Percentiles rank a stretch among this genome's conserved stretches.
These are phyloP conservation scores for Peromyscus nudipes DNA, from an alignment of 2,797 vertebrate genomes.

Conservation along the genomic window DNA sequence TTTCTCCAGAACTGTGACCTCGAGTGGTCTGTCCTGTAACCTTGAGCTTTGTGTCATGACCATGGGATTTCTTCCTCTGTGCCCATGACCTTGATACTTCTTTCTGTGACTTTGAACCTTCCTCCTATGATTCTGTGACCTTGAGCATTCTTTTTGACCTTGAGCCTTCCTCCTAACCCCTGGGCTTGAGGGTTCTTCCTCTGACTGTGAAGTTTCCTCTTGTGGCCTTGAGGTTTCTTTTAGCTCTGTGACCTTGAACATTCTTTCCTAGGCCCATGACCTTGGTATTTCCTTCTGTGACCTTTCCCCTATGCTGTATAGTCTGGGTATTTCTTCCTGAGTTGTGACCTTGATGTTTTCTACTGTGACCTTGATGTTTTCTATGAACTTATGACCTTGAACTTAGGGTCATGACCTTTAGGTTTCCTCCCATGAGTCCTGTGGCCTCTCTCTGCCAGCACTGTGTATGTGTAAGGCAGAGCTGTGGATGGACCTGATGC, in stretches of 20 bases:
- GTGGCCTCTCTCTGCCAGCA: neutral
- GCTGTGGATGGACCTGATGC: neutral
- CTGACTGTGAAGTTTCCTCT: neutral
- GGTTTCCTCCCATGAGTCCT: neutral
- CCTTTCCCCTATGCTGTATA: neutral
- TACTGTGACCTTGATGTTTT: neutral
- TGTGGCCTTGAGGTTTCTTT: neutral
- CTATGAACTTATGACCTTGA: neutral
- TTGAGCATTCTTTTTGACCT: neutral
- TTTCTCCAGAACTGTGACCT: neutral
- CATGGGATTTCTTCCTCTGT: neutral
- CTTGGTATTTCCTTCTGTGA: neutral
- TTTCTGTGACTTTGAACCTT: neutral
- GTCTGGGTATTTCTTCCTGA: neutral
- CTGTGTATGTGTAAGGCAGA: neutral
- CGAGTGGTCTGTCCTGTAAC: neutral
- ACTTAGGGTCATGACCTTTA: neutral
- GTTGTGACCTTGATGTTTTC: neutral
- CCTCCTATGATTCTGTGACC: neutral
- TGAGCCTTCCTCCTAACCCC: neutral
- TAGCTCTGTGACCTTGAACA: neutral
- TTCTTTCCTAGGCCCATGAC: neutral
- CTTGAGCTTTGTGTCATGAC: neutral
- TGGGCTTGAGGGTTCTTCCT: neutral
- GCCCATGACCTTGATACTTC: neutral